These are phyloP conservation scores for Seriola dumerili DNA, from an alignment of 2,113 vertebrate genomes.

Conservation along the genomic window DNA sequence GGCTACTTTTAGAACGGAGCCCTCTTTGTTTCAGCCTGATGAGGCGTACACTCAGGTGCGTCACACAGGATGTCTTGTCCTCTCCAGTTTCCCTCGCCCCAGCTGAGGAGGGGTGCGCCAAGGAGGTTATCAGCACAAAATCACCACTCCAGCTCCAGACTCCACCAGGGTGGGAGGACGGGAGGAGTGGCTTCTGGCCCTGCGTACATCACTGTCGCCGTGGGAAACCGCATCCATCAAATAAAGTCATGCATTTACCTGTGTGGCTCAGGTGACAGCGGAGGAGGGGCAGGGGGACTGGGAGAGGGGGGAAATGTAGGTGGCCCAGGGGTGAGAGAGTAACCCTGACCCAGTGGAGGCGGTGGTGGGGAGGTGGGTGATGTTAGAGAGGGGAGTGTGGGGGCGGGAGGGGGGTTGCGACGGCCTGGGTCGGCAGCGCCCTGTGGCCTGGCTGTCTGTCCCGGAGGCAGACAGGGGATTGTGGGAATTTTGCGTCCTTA, in stretches of 20 bases:
- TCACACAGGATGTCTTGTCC: conserved; percentile 76
- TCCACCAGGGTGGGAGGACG: conserved; percentile 7
- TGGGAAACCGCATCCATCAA: conserved; percentile 86
- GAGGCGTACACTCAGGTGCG: conserved; percentile 65
- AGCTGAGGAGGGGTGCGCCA: conserved; percentile 33
- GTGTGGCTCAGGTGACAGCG: conserved; percentile 86
- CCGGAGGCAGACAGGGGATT: conserved; percentile 60
- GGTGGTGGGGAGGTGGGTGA: conserved; percentile 6
- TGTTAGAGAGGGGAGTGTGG: neutral
- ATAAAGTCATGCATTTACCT: conserved; percentile 87
- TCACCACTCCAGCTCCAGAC: conserved; percentile 68
- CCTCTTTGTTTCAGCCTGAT: conserved; percentile 70
- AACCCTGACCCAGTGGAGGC: conserved; percentile 75
- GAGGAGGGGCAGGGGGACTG: conserved; percentile 60
- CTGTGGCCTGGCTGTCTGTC: conserved; percentile 37
- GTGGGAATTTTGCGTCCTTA: conserved; percentile 68
- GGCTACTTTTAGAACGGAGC: conserved; percentile 25
- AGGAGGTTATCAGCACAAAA: conserved; percentile 76
- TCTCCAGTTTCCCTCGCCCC: conserved; percentile 66
- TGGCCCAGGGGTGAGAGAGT: conserved; percentile 63
- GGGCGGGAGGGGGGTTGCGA: neutral
- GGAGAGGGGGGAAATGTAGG: conserved; percentile 53
- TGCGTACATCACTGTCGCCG: conserved; percentile 76
- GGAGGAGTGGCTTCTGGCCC: conserved; percentile 65
- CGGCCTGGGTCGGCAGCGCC: conserved; percentile 24